Evolutionary conservation across 2,113 vertebrate genomes (phyloP).

Genomic region (Steatornis caripensis): DNA sequence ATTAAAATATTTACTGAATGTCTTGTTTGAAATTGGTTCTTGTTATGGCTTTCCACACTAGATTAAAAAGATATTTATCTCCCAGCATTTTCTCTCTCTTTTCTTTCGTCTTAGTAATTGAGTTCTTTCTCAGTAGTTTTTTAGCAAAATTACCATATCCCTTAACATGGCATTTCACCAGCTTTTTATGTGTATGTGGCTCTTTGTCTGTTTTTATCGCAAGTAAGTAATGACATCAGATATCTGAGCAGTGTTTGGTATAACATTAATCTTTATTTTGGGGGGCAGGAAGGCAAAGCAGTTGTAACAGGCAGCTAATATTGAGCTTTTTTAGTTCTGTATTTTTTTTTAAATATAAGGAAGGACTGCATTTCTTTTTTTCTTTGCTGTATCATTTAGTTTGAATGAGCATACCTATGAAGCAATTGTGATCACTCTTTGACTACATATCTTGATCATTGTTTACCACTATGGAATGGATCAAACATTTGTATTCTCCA

Average conservation of each 20-base stretch:
- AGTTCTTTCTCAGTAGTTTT: background rate
- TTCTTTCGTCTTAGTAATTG: background rate
- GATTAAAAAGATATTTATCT: background rate
- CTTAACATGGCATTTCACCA: background rate
- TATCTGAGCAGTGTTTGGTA: background rate
- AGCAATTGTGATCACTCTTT: background rate
- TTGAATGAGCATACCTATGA: background rate
- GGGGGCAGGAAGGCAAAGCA: background rate
- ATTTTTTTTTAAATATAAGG: background rate
- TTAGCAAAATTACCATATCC: background rate
- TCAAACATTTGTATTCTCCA: background rate
- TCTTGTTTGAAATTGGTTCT: background rate
- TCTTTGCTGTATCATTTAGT: background rate
- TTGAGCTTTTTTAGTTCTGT: background rate
- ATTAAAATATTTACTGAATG: constrained; percentile 10
- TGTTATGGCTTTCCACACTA: background rate
- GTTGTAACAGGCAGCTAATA: background rate
- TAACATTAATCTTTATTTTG: background rate
- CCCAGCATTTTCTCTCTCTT: background rate
- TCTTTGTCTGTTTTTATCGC: background rate
- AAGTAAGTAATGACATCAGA: background rate
- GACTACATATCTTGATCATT: background rate
- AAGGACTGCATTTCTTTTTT: background rate
- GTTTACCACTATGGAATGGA: background rate
- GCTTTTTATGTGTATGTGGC: background rate